Percentiles rank a stretch among this genome's conserved stretches.
phyloP scores from a whole-genome alignment of 2,113 vertebrate genomes.

The Eurystomus gularis region DNA sequence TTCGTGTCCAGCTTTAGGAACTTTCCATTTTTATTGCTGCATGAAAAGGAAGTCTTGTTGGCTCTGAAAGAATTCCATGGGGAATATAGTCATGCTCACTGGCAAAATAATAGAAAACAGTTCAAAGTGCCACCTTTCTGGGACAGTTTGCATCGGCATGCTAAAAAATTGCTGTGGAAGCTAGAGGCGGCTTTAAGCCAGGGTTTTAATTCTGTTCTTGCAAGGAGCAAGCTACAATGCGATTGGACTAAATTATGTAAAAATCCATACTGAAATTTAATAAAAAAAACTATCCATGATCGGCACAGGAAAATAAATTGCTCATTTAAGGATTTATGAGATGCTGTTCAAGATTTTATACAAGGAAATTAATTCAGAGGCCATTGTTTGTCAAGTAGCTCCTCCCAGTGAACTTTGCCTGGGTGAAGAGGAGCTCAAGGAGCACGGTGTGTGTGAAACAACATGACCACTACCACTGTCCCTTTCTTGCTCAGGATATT shows the following conservation, averaged over 20 bases:
- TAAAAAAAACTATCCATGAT: not conserved
- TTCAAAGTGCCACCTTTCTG: not conserved
- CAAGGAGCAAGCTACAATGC: not conserved
- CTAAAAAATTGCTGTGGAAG: not conserved
- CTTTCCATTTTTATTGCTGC: not conserved
- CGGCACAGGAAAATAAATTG: not conserved
- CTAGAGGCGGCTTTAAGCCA: not conserved
- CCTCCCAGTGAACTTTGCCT: not conserved
- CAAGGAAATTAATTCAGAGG: not conserved
- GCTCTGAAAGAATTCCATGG: not conserved
- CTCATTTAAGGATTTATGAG: not conserved
- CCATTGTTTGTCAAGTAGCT: not conserved
- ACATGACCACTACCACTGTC: not conserved
- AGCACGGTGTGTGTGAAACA: fast-evolving
- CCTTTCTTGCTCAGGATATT: not conserved
- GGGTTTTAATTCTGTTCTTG: not conserved
- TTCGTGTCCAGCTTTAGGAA: not conserved
- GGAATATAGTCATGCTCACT: not conserved
- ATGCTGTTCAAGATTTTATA: not conserved
- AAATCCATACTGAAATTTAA: not conserved
- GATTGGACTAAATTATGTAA: not conserved
- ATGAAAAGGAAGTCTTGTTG: not conserved
- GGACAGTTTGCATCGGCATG: not conserved
- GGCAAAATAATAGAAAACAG: not conserved
- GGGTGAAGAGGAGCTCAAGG: not conserved